A percentile compares a stretch with the other conserved stretches of the same genome.
Evolutionary conservation across 2,888 invertebrate species (phyloP).

Genomic region (Ernsta delagoae): DNA sequence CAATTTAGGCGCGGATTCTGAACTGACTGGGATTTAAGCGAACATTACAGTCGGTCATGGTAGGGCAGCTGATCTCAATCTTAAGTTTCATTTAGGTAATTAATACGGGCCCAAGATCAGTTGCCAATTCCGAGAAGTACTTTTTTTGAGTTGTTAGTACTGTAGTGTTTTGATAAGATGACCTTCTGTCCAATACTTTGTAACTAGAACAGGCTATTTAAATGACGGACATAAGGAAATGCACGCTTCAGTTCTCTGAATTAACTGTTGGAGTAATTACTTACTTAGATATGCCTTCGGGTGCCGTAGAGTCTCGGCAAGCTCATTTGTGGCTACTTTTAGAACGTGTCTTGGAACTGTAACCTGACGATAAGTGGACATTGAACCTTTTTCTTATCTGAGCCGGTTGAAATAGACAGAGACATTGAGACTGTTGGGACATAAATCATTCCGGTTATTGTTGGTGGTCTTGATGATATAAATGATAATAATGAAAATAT

Average conservation of each 20-base stretch:
- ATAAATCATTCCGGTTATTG: constrained; percentile 21
- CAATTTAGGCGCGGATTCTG: too few relatives aligned
- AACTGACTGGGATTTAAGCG: too few relatives aligned
- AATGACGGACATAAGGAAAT: background rate
- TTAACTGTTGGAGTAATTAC: constrained; percentile 9
- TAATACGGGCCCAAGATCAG: too few relatives aligned
- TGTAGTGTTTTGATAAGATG: background rate
- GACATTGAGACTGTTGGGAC: constrained; percentile 7
- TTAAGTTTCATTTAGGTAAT: too few relatives aligned
- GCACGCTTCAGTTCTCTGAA: background rate
- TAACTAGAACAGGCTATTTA: background rate
- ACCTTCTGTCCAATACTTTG: background rate
- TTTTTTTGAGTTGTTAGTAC: background rate
- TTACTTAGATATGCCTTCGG: background rate
- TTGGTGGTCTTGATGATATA: constrained; percentile 22
- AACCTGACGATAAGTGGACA: constrained; percentile 32
- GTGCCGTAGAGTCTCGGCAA: constrained; percentile 18
- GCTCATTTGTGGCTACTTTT: constrained; percentile 23
- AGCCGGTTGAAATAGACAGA: constrained; percentile 5
- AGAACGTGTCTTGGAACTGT: constrained; percentile 17
- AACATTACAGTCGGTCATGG: too few relatives aligned
- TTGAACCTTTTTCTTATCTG: constrained; percentile 29
- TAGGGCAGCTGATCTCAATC: too few relatives aligned
- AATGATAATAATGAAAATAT: background rate
- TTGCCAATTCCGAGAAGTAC: background rate